These are phyloP conservation scores for Okamejei kenojei DNA, from an alignment of 2,797 vertebrate species.

Conservation along the genomic window DNA sequence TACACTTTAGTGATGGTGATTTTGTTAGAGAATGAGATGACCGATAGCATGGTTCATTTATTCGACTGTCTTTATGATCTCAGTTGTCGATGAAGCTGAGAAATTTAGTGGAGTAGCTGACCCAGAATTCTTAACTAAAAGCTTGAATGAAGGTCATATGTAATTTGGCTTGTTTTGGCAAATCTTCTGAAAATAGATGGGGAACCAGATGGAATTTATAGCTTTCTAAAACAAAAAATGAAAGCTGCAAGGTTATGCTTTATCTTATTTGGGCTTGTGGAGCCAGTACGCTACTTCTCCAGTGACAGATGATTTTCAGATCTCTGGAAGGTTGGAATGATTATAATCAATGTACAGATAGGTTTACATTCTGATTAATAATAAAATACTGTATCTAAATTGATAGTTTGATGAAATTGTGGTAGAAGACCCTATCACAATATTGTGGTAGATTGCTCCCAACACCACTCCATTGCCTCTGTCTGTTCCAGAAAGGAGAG, in stretches of 20 bases:
- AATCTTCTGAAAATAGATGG: not conserved
- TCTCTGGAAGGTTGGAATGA: not conserved
- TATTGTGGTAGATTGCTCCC: no score
- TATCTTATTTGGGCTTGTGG: not conserved
- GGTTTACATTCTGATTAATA: not conserved
- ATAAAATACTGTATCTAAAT: not conserved
- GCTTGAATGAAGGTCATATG: not conserved
- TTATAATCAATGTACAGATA: not conserved
- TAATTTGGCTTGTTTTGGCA: not conserved
- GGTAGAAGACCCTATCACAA: no score
- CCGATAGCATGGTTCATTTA: not conserved
- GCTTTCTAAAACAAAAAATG: not conserved
- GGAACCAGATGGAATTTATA: not conserved
- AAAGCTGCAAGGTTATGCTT: not conserved
- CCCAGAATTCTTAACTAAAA: not conserved
- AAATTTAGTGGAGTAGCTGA: not conserved
- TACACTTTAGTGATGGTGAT: not conserved
- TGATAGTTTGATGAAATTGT: no score
- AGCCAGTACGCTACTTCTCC: not conserved
- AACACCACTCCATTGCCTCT: no score
- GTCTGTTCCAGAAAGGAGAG: no score
- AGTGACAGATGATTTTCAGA: not conserved
- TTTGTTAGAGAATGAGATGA: not conserved
- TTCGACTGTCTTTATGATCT: not conserved
- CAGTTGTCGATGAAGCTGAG: not conserved